phyloP scores from a whole-genome alignment of 1,140 invertebrate genomes.

The Nilaparvata lugens region DNA sequence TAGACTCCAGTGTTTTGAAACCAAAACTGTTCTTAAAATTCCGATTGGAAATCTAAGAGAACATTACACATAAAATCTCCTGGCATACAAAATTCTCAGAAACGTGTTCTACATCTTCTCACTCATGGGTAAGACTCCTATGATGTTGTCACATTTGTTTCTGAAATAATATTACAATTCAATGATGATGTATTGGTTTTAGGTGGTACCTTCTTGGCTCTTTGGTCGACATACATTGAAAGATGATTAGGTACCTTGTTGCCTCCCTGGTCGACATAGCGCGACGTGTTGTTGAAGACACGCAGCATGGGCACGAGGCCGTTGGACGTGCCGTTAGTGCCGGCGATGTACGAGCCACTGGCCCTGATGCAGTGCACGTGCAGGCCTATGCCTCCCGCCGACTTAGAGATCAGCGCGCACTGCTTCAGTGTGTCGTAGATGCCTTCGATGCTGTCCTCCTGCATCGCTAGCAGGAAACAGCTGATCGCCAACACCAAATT shows the following conservation, averaged over 20 bases:
- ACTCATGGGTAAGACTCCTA: no score
- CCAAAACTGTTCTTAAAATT: no score
- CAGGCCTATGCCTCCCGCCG: constrained; percentile 93
- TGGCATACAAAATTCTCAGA: no score
- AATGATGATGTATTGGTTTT: no score
- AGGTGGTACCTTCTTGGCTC: no score
- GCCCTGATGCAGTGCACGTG: constrained; percentile 95
- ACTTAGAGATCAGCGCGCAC: constrained; percentile 95
- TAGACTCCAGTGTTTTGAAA: no score
- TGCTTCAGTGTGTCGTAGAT: constrained; percentile 92
- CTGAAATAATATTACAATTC: no score
- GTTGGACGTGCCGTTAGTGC: constrained; percentile 92
- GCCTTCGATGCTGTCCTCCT: constrained; percentile 95
- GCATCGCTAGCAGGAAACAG: constrained; percentile 94
- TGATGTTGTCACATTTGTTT: no score
- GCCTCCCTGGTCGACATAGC: constrained; percentile 97
- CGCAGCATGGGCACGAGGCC: constrained; percentile 96
- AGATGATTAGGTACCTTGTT: constrained; percentile 60
- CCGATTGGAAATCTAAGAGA: no score
- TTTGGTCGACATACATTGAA: no score
- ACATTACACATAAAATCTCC: no score
- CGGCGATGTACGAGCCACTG: constrained; percentile 83
- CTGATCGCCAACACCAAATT: constrained; percentile 37
- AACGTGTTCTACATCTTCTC: no score
- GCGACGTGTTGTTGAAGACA: constrained; percentile 92